Evolutionary conservation across 2,888 invertebrate species (phyloP).

Genomic region (Rapana venosa): DNA sequence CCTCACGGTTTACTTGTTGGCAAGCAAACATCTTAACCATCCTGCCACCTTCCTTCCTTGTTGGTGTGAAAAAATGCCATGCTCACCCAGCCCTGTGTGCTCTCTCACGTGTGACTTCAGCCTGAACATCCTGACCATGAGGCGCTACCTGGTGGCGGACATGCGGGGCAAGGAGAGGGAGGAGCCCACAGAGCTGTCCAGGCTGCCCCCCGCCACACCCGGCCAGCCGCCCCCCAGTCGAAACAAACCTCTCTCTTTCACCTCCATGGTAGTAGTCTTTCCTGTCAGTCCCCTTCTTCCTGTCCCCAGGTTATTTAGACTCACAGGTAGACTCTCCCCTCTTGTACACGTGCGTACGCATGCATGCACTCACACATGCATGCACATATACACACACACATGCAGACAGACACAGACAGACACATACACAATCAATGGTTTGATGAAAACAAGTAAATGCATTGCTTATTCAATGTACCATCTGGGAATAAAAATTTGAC

Average conservation of each 20-base stretch:
- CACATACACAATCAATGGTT: too few species aligned
- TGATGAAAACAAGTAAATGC: too few species aligned
- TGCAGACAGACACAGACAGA: too few species aligned
- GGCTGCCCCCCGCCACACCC: background rate
- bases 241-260: slow-evolving; percentile 23
- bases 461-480: too few species aligned
- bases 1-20: too few species aligned
- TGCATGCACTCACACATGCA: too few species aligned
- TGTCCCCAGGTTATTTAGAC: background rate
- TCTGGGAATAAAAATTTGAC: too few species aligned
- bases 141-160: slow-evolving; percentile 74
- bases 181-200: slow-evolving; percentile 1
- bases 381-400: too few species aligned
- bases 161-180: slow-evolving; percentile 55
- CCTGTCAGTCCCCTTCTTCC: background rate
- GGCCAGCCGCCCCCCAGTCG: background rate
- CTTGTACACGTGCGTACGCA: too few species aligned
- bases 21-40: too few species aligned
- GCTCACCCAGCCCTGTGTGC: background rate
- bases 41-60: too few species aligned
- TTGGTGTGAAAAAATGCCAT: background rate
- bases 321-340: too few species aligned
- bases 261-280: slow-evolving; percentile 22
- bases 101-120: slow-evolving; percentile 54
- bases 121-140: slow-evolving; percentile 73